Base-by-base conservation (phyloP, 2,888 invertebrate genomes). In the Dolomedes plantarius region DNA sequence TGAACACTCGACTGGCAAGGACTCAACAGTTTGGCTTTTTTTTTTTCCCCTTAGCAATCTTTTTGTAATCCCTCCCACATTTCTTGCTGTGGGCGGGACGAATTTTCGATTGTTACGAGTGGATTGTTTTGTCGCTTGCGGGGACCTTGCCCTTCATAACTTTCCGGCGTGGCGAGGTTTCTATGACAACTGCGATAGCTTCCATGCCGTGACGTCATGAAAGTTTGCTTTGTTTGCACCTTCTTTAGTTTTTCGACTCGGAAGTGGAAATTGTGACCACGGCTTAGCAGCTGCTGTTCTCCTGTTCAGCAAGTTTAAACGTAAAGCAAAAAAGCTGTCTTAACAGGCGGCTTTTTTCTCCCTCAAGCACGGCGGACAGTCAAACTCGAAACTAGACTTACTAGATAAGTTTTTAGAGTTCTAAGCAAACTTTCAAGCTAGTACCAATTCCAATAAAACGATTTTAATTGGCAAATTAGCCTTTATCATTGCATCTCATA, bases 81-180 rank as follows among this genome's bases (percentile, higher is more conserved):
- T 23, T 23, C 56, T 56, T 56, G 56, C 23, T 56, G 56, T 56
- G 23, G 56, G 56, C 56, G 56, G 56, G 23, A 23, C 2, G 5
- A 19, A 56, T 13, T 11, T 23, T 19, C 23, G 19, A 56, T 19
- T 46, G 46, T 46, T 56, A 16, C 23, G 19, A 6, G 56, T 56
- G 56, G 23, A 56, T 56, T 56, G 56, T 56, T 56, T 56, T 23
- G 56, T 56, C 23, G 56, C 56, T 23, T 23, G 16, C 68, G 19
- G 68, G 82, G 75, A 75, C 81, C 81, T 81, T 81, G 82, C 69
- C 82, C 82, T 82, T 82, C 75, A 69, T 76, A 69, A 64, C 62
- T 56, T 36, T n/a, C 19, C 6, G 19, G 41, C 27, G 31, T 7
- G 5, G 9, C 13, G 16, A 1, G 56, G 56, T 56, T 56, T 56